Evolutionary conservation across 1,140 invertebrate genomes (phyloP).

Genomic region (Meloidogyne chitwoodi): DNA sequence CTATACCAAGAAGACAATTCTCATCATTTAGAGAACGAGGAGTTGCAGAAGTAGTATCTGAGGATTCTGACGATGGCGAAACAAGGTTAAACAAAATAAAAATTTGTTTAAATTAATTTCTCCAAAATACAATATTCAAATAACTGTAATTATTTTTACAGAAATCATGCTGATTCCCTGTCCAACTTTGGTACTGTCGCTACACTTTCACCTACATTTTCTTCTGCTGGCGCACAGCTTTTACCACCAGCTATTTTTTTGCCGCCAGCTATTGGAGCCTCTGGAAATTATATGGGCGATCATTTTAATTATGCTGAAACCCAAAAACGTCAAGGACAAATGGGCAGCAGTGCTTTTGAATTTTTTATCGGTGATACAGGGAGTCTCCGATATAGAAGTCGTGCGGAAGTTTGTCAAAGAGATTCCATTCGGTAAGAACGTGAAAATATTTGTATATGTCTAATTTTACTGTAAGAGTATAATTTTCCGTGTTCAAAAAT

Average conservation of each 20-base stretch:
- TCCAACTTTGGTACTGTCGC: neutral
- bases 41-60: slow-evolving; percentile 42
- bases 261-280: neutral
- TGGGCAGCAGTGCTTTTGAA: neutral
- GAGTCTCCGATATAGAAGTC: neutral
- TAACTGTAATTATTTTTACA: neutral
- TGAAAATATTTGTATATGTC: too few species aligned
- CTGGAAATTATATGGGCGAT: neutral
- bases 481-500: too few species aligned
- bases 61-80: neutral
- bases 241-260: neutral
- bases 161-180: neutral
- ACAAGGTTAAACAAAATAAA: neutral
- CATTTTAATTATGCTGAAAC: neutral
- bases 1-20: slow-evolving; percentile 19
- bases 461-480: too few species aligned
- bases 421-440: neutral
- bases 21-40: slow-evolving; percentile 25
- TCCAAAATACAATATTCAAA: neutral
- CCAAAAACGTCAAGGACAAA: neutral
- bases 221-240: neutral
- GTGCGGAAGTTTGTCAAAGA: neutral
- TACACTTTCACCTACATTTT: slow-evolving; percentile 5
- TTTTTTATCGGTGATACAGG: neutral
- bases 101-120: too few species aligned